Percentiles rank a stretch among this genome's conserved stretches.
Evolutionary conservation across 2,113 vertebrate genomes (phyloP).

Genomic region (Zosterops japonicus): DNA sequence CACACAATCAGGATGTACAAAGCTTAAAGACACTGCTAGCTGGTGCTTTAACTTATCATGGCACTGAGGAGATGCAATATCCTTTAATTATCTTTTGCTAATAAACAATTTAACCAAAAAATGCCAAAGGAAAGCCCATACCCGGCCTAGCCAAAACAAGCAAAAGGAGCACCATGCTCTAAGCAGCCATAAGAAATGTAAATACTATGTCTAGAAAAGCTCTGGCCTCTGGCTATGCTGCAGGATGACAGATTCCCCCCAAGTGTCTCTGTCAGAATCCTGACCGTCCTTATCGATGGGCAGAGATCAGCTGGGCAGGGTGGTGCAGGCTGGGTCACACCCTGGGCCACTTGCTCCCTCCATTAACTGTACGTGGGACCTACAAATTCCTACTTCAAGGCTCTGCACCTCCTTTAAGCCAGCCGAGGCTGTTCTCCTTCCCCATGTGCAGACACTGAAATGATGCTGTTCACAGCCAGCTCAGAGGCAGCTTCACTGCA

Average conservation of each 20-base stretch:
- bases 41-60: neutral
- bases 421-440: neutral
- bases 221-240: neutral
- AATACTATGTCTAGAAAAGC: fast-evolving
- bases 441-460: fast-evolving
- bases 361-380: neutral
- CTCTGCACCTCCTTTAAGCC: neutral
- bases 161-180: neutral
- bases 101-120: neutral
- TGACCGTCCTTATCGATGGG: neutral
- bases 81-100: neutral
- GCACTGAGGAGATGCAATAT: neutral
- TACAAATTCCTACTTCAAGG: fast-evolving
- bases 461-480: neutral
- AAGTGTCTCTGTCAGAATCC: neutral
- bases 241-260: fast-evolving
- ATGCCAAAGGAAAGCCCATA: neutral
- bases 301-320: neutral
- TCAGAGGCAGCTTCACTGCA: neutral
- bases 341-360: fast-evolving
- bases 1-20: neutral
- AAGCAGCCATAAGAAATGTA: neutral
- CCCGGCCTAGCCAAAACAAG: neutral
- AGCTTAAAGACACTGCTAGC: neutral
- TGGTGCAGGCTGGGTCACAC: neutral